Percentiles rank a stretch among this genome's conserved stretches.
Evolutionary conservation across 2,113 vertebrate species (phyloP).

Genomic region (Myrmecophaga tridactyla): DNA sequence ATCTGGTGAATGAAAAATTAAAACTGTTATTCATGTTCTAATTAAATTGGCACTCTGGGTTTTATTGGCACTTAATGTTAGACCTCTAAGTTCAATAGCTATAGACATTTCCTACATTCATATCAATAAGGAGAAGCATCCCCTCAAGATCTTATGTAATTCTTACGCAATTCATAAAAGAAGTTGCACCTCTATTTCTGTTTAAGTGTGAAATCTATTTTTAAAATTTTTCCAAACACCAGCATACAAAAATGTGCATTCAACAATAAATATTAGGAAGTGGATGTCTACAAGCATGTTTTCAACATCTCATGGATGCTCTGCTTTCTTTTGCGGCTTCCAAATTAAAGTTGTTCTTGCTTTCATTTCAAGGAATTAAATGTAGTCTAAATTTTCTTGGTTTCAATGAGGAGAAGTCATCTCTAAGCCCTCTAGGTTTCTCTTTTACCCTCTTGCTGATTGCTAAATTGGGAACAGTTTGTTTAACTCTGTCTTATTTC

Average conservation of each 20-base stretch:
- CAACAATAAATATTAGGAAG: background rate
- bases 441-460: background rate
- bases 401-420: background rate
- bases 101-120: background rate
- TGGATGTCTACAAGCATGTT: background rate
- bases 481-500: background rate
- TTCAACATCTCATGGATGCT: background rate
- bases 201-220: background rate
- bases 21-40: background rate
- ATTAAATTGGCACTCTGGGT: background rate
- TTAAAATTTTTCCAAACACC: background rate
- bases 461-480: background rate
- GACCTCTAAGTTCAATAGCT: background rate
- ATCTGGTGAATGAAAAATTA: constrained; percentile 30
- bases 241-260: background rate
- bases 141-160: background rate
- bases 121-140: background rate
- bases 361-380: background rate
- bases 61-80: background rate
- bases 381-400: background rate
- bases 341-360: background rate
- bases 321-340: background rate
- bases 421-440: background rate
- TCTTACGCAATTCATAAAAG: background rate
- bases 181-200: background rate